Evolutionary conservation across 2,113 vertebrate species (phyloP).

Genomic region (Trochalopteron elliotii): DNA sequence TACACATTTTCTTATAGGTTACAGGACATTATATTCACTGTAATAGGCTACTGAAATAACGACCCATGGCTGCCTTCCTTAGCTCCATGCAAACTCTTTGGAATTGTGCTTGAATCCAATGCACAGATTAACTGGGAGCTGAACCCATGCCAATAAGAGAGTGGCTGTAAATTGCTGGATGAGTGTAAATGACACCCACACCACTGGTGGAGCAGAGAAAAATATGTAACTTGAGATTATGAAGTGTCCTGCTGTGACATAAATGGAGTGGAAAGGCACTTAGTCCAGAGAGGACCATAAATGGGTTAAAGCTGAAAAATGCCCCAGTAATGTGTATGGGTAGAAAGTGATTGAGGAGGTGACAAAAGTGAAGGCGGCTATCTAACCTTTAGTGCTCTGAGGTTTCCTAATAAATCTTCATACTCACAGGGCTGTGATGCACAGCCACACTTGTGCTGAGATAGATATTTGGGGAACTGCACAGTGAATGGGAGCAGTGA

Average conservation of each 20-base stretch:
- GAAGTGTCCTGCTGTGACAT: constrained; percentile 31
- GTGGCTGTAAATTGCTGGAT: neutral
- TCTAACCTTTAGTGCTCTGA: neutral
- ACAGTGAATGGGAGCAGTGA: neutral
- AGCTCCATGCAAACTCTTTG: neutral
- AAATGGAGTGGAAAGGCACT: constrained; percentile 51
- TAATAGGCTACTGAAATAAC: neutral
- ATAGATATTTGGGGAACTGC: accelerated
- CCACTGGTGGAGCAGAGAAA: neutral
- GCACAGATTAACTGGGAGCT: neutral
- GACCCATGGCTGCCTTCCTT: neutral
- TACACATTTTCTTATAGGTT: neutral
- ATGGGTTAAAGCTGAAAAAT: constrained; percentile 12
- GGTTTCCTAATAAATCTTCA: neutral
- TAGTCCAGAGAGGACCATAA: neutral
- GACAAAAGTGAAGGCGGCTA: neutral
- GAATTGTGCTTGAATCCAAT: neutral
- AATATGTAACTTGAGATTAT: constrained; percentile 44
- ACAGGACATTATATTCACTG: neutral
- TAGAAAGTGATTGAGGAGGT: neutral
- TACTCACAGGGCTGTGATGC: accelerated
- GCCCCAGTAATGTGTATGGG: neutral
- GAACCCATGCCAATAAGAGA: neutral
- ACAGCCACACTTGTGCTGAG: neutral
- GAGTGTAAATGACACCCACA: constrained; percentile 11